Conservation (phyloP, 1,140 invertebrate species). For the Diachasma alloeum region DNA sequence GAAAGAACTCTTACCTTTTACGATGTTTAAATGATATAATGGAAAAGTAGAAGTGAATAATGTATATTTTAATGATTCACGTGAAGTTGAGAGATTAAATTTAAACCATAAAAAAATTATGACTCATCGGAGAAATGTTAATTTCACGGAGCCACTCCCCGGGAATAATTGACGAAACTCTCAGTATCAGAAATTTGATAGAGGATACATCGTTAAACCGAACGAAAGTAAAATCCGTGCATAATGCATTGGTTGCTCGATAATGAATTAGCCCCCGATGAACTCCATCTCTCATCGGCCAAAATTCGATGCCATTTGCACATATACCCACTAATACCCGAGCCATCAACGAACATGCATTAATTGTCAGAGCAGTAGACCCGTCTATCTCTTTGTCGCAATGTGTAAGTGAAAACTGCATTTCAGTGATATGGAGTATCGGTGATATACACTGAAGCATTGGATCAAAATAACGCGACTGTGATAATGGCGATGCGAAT, state of each 20-base stretch:
- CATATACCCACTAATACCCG: not conserved
- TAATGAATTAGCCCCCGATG: conserved; percentile 3
- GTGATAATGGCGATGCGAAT: not conserved
- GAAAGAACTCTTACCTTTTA: not conserved
- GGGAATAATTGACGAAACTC: not conserved
- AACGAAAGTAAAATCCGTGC: not conserved
- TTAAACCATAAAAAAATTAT: not conserved
- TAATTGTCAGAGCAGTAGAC: not conserved
- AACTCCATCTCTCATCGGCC: not conserved
- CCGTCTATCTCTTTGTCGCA: not conserved
- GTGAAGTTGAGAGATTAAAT: not conserved
- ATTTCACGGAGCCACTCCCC: not conserved
- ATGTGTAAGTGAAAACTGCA: not conserved
- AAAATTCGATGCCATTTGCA: not conserved
- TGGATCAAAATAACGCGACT: conserved; percentile 14
- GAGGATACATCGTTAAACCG: not conserved
- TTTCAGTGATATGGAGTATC: not conserved
- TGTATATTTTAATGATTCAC: not conserved
- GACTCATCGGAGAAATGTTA: not conserved
- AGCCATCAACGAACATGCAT: conserved; percentile 2
- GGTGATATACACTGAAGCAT: not conserved
- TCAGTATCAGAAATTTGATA: not conserved
- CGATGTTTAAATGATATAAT: not conserved
- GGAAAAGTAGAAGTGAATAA: not conserved
- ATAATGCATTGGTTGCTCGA: not conserved